These are phyloP conservation scores for Clinocottus analis DNA, from an alignment of 2,113 vertebrate genomes.

Conservation along the genomic window DNA sequence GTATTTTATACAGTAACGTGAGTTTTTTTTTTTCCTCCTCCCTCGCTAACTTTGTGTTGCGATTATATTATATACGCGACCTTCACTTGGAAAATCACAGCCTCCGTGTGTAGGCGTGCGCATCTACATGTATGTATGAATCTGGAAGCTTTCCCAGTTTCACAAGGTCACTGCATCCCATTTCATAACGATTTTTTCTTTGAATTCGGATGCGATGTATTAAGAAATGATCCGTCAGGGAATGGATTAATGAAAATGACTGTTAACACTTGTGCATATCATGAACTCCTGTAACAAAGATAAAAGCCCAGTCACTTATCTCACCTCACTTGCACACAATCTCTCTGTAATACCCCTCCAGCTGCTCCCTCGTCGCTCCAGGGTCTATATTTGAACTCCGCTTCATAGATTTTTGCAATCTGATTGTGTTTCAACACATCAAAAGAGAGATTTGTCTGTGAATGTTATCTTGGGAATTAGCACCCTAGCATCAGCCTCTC, in stretches of 20 bases:
- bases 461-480: constrained; percentile 77
- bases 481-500: constrained; percentile 59
- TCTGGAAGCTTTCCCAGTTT: not conserved
- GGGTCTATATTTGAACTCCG: constrained; percentile 68
- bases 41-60: not conserved
- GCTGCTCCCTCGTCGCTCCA: constrained; percentile 28
- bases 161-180: constrained; percentile 6
- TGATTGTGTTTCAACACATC: constrained; percentile 71
- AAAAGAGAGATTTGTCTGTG: constrained; percentile 74
- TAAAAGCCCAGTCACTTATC: constrained; percentile 60
- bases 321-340: constrained; percentile 38
- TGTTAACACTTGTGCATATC: constrained; percentile 51
- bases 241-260: constrained; percentile 47
- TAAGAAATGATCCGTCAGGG: constrained; percentile 10
- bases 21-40: not conserved
- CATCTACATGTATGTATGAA: not conserved
- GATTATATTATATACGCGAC: not conserved
- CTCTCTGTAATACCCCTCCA: constrained; percentile 50
- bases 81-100: not conserved
- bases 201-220: not conserved
- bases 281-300: constrained; percentile 53
- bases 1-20: not conserved
- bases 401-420: constrained; percentile 63
- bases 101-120: not conserved
- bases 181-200: not conserved